Base-by-base conservation (phyloP, 2,797 vertebrate genomes). In the Siniperca scherzeri region DNA sequence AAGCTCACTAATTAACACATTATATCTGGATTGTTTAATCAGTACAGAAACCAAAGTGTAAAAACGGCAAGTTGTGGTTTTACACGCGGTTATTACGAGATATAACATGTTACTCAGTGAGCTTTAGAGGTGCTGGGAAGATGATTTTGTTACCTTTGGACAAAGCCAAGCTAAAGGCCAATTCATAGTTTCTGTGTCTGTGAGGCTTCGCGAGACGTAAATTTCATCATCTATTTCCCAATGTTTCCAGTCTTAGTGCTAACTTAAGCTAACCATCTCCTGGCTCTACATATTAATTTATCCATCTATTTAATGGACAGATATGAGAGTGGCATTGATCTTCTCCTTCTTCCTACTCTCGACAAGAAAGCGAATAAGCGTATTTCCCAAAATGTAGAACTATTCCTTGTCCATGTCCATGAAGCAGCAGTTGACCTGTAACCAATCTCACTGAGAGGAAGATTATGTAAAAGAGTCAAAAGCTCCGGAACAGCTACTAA, bases 1-100 rank as follows among this genome's bases (percentile, higher is more conserved):
- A 82, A 71, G 40, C 48, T 68, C 30, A 27, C 17, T 22, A 55
- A 57, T 68, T 40, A 70, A n/a, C 52, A 65, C n/a, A 17, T 74
- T 46, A 30, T 13, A 70, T 44, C 33, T 52, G 1, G 38, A 42
- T 75, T 44, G 38, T 55, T 66, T 44, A 22, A 50, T 30, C 50
- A 13, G 27, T 36, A 42, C n/a, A 52, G 71, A 36, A 53, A 62
- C 8, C 27, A 60, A 75, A 57, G 21, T 57, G 66, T 76, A 13
- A 12, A 25, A 25, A 16, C 16, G 2, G 19, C n/a, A 57, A 17
- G 16, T 21, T 56, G 9, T 56, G 3, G 14, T 42, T 44, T 27
- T 12, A 57, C n/a, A n/a, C 7, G 5, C n/a, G 9, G 25, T 42
- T 56, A 21, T 27, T 42, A 42, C 30, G 0, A 52, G 64, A 40